Base-by-base conservation (phyloP, 2,797 vertebrate genomes). In the Eulemur mongoz region DNA sequence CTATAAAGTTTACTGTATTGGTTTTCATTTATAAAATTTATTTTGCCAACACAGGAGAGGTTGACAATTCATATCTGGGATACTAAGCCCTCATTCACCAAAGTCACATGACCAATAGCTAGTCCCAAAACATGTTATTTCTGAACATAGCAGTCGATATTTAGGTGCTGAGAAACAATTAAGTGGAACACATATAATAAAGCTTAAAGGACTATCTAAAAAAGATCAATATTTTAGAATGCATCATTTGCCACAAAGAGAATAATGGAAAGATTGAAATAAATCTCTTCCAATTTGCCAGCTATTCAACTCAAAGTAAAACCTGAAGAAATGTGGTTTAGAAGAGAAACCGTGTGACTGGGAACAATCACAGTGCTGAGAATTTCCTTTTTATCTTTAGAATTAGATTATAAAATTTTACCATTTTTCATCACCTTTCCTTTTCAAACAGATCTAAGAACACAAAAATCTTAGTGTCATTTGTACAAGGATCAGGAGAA, bases 1-100 rank as follows among this genome's bases (percentile, higher is more conserved):
- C 38, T 89, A 61, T 95, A 52, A 93, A 84, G 65, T 95, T 91
- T 50, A 75, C 43, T 67, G 27, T 72, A 84, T 73, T 87, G 40
- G 6, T 72, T 89, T 96, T 86, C n/a, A 38, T 82, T 96, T 73
- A 91, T 32, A 75, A 52, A 84, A 80, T 81, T 73, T 79, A 84
- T 88, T 79, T 83, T 93, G 14, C 72, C 35, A 65, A 11, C 73
- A 22, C 50, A 79, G 75, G n/a, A 91, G 13, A 82, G 35, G 30
- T 59, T 67, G 23, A 86, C 61, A 92, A 3, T 92, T 97, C 86
- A 72, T 82, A 50, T 32, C 52, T 92, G 38, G 69, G 27, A 18
- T 59, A 2, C 45, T 63, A 70, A 84, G 8, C 4, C 35, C 10
- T 63, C 27, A 80, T 91, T 85, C 22, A 57, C 13, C 32, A 75